phyloP scores from a whole-genome alignment of 53 echinoderm and acorn worm genomes.

The Astropecten irregularis region DNA sequence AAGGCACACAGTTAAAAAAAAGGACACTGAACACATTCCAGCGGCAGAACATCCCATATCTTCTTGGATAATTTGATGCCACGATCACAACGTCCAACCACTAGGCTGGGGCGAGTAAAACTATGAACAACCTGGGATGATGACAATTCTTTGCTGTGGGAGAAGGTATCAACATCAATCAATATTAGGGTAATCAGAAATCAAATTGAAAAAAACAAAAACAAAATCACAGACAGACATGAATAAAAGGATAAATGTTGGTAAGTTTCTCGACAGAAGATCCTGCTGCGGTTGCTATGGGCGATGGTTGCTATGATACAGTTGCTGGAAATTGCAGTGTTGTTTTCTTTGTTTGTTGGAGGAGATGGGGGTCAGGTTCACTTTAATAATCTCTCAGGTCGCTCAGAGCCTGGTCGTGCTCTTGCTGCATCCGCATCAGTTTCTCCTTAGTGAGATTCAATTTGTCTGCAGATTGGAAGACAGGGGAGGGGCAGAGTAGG shows the following conservation, averaged over 20 bases:
- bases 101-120: no score
- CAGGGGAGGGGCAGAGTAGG: not conserved
- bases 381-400: constrained; percentile 38
- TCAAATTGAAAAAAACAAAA: not conserved
- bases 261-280: not conserved
- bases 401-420: constrained; percentile 37
- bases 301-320: not conserved
- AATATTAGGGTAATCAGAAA: not conserved
- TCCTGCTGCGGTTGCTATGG: constrained; percentile 6
- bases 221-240: not conserved
- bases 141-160: no score
- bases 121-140: no score
- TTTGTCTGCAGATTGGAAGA: constrained; percentile 21
- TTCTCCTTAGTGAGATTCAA: constrained; percentile 39
- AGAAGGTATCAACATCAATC: no score
- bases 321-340: no score
- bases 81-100: no score
- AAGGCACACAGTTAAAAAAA: not conserved
- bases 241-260: constrained; percentile 25
- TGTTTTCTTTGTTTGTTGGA: no score
- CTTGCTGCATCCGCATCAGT: constrained; percentile 11
- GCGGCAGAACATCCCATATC: not conserved
- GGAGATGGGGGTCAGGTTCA: not conserved
- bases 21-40: no score
- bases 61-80: not conserved